A percentile compares a stretch with the other conserved stretches of the same genome.
Conservation (phyloP, 2,797 vertebrate species). For the Epinephelus coioides region DNA sequence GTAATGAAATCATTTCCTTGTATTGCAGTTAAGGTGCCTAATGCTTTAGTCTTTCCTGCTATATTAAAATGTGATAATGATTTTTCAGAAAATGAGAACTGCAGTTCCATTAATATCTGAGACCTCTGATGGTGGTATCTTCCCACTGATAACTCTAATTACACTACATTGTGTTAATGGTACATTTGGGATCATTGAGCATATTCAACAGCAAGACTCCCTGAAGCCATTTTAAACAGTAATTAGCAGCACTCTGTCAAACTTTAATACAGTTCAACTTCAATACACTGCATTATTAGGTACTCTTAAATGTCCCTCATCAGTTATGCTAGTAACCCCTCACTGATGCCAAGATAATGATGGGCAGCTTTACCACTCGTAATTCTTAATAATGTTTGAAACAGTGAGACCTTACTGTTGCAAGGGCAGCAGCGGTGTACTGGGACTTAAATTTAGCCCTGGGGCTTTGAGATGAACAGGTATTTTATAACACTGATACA, state of each 20-base stretch:
- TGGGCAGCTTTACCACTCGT: background rate
- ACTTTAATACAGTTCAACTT: conserved; percentile 36
- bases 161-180: conserved; percentile 53
- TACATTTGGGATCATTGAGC: conserved; percentile 41
- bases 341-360: background rate
- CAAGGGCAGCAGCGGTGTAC: background rate
- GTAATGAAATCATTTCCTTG: conserved; percentile 33
- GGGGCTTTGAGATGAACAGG: too few relatives aligned
- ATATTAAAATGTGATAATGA: conserved; percentile 50
- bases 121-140: conserved; percentile 19
- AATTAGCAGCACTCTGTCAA: conserved; percentile 42
- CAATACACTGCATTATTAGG: conserved; percentile 31
- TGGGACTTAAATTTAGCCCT: too few relatives aligned
- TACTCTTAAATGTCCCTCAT: conserved; percentile 5
- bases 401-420: background rate
- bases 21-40: conserved; percentile 21
- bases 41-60: conserved; percentile 18
- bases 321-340: background rate
- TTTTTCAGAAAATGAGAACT: conserved; percentile 38
- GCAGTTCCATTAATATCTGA: conserved; percentile 24
- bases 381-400: background rate
- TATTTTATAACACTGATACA: too few relatives aligned
- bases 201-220: conserved; percentile 42
- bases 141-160: conserved; percentile 49
- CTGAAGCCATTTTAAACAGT: conserved; percentile 47